These are phyloP conservation scores for Anguilla pacifica DNA, from an alignment of 2,797 vertebrate species.

Conservation along the genomic window DNA sequence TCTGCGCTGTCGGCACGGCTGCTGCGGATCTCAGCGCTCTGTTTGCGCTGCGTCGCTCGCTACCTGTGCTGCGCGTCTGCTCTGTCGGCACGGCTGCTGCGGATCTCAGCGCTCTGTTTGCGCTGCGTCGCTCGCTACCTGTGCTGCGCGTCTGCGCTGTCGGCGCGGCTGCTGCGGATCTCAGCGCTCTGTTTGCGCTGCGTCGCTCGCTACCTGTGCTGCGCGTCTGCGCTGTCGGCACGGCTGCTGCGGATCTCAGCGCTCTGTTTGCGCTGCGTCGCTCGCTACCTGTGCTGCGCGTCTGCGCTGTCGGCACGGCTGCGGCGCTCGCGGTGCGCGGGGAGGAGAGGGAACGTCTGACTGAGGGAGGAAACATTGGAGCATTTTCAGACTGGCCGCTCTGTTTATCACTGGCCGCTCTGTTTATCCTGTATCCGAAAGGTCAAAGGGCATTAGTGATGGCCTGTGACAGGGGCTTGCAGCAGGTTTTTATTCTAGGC, in stretches of 20 bases:
- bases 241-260: too few species aligned
- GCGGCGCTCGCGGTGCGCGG: neutral
- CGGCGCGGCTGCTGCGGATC: constrained; percentile 45
- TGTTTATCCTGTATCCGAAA: neutral
- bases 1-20: too few species aligned
- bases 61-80: too few species aligned
- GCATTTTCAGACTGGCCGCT: neutral
- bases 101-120: too few species aligned
- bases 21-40: too few species aligned
- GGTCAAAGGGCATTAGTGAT: neutral
- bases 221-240: constrained; percentile 51
- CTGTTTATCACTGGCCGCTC: neutral
- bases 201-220: constrained; percentile 31
- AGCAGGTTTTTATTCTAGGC: neutral
- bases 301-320: neutral
- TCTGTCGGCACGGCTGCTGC: too few species aligned
- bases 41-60: too few species aligned
- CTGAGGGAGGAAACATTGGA: neutral
- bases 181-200: constrained; percentile 50
- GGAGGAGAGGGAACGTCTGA: neutral
- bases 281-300: neutral
- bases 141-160: constrained; percentile 46
- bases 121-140: constrained; percentile 37
- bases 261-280: constrained; percentile 49
- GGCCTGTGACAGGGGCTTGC: neutral